Conservation (phyloP, 2,113 vertebrate species). For the Penelope pileata region DNA sequence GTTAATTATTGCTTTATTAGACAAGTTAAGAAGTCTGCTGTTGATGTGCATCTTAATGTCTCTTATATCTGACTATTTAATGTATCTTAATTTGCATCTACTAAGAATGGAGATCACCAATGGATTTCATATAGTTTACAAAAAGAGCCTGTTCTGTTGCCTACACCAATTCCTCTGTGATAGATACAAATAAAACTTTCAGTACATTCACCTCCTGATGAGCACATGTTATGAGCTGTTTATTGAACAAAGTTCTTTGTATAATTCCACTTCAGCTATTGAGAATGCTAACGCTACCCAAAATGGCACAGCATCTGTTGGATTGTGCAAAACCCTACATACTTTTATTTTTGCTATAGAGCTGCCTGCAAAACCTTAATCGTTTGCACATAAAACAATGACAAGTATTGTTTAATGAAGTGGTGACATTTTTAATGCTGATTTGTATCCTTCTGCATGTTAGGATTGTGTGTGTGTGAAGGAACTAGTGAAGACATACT, state of each 20-base stretch:
- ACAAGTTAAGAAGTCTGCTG: background rate
- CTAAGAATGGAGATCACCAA: background rate
- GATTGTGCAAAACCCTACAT: conserved; percentile 5
- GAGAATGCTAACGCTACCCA: conserved; percentile 5
- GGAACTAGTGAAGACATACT: background rate
- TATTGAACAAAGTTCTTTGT: background rate
- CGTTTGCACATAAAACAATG: background rate
- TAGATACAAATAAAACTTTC: background rate
- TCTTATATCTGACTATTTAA: too few species aligned
- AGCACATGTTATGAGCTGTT: background rate
- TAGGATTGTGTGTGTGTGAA: background rate
- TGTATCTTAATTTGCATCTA: background rate
- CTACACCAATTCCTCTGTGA: background rate
- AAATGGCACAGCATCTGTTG: conserved; percentile 31
- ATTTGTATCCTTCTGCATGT: background rate
- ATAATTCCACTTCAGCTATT: background rate
- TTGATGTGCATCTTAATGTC: background rate
- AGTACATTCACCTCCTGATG: background rate
- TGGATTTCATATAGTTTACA: background rate
- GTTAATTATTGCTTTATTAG: background rate
- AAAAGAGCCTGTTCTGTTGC: background rate
- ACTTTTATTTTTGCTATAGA: conserved; percentile 42
- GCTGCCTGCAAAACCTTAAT: conserved; percentile 2
- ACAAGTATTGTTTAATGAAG: background rate
- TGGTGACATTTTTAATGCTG: background rate